A percentile compares a stretch with the other conserved stretches of the same genome.
Evolutionary conservation across 2,113 vertebrate species (phyloP).

Genomic region (Atherinomorus stipes): DNA sequence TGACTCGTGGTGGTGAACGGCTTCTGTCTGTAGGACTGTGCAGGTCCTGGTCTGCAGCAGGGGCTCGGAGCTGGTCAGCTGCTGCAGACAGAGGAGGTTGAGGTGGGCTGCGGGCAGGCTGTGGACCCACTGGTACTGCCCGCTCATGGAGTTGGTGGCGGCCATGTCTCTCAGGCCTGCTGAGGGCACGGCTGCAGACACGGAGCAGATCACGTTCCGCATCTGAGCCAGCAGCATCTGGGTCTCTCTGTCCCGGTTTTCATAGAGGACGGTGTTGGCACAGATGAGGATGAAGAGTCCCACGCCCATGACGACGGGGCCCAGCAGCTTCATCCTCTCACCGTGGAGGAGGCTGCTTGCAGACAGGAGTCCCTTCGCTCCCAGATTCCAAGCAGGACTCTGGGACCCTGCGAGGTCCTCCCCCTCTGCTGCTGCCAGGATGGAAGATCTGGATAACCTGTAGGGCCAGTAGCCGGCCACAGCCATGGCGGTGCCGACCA

Average conservation of each 20-base stretch:
- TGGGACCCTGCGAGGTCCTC: constrained; percentile 43
- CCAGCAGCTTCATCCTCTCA: constrained; percentile 92
- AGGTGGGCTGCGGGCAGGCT: constrained; percentile 74
- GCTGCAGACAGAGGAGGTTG: constrained; percentile 78
- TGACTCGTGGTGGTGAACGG: constrained; percentile 69
- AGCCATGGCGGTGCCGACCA: constrained; percentile 90
- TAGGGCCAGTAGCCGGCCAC: constrained; percentile 96
- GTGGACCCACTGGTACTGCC: constrained; percentile 78
- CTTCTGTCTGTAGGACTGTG: not conserved
- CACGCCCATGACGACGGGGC: constrained; percentile 96
- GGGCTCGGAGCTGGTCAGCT: constrained; percentile 83
- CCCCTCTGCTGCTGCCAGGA: constrained; percentile 28
- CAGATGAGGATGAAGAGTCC: constrained; percentile 98
- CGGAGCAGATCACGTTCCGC: constrained; percentile 86
- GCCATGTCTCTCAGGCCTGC: constrained; percentile 74
- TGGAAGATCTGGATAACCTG: constrained; percentile 57
- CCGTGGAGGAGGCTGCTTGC: constrained; percentile 79
- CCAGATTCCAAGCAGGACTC: constrained; percentile 72
- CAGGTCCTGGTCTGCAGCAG: constrained; percentile 67
- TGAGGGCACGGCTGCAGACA: constrained; percentile 79
- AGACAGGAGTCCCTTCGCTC: constrained; percentile 74
- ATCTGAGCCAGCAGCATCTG: constrained; percentile 89
- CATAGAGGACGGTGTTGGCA: constrained; percentile 96
- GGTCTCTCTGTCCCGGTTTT: constrained; percentile 96
- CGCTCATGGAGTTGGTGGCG: constrained; percentile 63